Evolutionary conservation across 2,888 invertebrate species (phyloP).

Genomic region (Oligia latruncula): DNA sequence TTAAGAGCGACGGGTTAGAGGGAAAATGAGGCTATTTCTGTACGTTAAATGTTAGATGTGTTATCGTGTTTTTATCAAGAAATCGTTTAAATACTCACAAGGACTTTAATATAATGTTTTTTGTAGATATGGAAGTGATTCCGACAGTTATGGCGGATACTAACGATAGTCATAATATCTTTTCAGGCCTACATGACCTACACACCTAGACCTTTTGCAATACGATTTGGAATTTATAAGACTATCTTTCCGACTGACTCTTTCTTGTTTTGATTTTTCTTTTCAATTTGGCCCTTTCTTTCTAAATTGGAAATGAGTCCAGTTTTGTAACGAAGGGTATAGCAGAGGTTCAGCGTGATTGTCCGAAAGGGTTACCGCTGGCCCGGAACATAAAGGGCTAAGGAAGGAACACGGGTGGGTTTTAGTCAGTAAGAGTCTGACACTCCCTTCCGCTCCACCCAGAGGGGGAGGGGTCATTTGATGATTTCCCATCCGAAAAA

Average conservation of each 20-base stretch:
- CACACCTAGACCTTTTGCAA: neutral
- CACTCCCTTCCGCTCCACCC: too few relatives aligned
- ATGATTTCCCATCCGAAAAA: too few relatives aligned
- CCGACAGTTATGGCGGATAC: slow-evolving; percentile 5
- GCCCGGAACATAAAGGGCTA: too few relatives aligned
- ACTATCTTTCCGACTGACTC: neutral
- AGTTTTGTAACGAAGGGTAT: neutral
- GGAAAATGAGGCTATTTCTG: slow-evolving; percentile 47
- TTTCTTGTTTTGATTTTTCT: too few relatives aligned
- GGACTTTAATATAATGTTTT: neutral
- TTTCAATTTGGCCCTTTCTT: neutral
- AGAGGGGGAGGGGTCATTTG: too few relatives aligned
- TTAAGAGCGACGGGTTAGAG: neutral
- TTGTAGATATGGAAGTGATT: slow-evolving; percentile 3
- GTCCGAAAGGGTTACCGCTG: too few relatives aligned
- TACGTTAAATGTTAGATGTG: neutral
- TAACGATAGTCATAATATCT: neutral
- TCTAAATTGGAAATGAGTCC: neutral
- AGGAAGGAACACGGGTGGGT: too few relatives aligned
- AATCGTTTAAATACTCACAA: slow-evolving; percentile 17
- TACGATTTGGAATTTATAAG: neutral
- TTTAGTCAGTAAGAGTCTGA: too few relatives aligned
- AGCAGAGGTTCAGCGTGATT: too few relatives aligned
- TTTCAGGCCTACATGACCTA: neutral
- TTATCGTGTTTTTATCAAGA: slow-evolving; percentile 17